Conservation (phyloP, 2,113 vertebrate species). For the Oenanthe oenanthe region DNA sequence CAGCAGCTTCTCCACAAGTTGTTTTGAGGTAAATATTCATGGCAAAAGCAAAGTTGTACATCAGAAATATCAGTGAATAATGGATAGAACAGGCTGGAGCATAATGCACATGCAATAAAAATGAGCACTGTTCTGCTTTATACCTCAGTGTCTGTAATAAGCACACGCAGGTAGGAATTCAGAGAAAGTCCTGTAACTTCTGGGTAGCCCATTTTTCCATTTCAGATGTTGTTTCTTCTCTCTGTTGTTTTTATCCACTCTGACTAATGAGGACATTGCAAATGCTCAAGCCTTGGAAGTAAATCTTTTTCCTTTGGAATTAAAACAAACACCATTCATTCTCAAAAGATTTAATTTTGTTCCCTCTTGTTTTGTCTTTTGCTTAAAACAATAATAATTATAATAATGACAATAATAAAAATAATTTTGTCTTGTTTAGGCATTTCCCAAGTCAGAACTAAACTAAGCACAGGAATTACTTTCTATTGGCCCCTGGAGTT, state of each 20-base stretch:
- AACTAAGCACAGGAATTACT: background rate
- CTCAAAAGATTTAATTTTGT: background rate
- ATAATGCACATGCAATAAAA: background rate
- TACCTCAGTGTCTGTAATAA: background rate
- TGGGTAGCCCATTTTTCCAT: background rate
- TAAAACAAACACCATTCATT: background rate
- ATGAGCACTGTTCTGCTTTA: background rate
- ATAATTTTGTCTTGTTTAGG: background rate
- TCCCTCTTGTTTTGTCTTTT: conserved; percentile 25
- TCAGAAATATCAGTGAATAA: background rate
- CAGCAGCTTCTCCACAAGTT: background rate
- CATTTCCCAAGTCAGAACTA: background rate
- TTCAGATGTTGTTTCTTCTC: background rate
- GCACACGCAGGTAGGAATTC: background rate
- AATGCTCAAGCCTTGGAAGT: background rate
- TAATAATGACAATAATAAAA: background rate
- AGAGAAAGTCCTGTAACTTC: background rate
- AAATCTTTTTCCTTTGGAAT: background rate
- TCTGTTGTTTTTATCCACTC: background rate
- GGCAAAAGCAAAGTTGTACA: background rate
- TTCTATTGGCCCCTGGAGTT: background rate
- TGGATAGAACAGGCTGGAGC: background rate
- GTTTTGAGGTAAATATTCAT: background rate
- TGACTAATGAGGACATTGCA: background rate
- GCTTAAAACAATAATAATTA: background rate